phyloP scores from a whole-genome alignment of 1,140 invertebrate genomes.

The Globodera ellingtonae region DNA sequence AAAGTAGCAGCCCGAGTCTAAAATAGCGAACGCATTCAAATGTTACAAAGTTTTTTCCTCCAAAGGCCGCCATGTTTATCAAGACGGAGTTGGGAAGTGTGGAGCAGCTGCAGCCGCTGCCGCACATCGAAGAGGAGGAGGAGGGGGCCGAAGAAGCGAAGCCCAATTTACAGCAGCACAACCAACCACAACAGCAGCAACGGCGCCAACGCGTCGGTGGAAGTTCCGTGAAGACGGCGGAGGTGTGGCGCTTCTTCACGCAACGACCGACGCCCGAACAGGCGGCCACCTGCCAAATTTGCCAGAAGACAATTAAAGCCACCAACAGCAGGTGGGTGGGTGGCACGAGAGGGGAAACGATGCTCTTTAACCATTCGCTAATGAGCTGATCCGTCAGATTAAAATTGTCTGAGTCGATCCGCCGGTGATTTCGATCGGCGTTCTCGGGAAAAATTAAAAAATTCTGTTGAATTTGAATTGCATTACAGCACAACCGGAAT shows the following conservation, averaged over 20 bases:
- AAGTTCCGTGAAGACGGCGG: slow-evolving; percentile 44
- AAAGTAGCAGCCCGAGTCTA: too few relatives aligned
- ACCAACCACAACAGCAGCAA: slow-evolving; percentile 29
- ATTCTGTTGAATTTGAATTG: not conserved
- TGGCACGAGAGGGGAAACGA: not conserved
- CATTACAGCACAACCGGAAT: slow-evolving; percentile 48
- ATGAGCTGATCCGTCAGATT: not conserved
- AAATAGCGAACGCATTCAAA: not conserved
- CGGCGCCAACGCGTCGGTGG: slow-evolving; percentile 38
- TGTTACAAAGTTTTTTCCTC: not conserved
- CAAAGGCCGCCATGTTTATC: not conserved
- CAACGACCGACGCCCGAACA: slow-evolving; percentile 42
- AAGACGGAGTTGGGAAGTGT: not conserved
- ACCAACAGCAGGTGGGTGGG: slow-evolving; percentile 51
- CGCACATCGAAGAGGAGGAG: slow-evolving; percentile 2
- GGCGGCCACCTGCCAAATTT: slow-evolving; percentile 42
- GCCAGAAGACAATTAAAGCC: slow-evolving; percentile 46
- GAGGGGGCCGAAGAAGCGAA: not conserved
- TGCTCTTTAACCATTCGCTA: not conserved
- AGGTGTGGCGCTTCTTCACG: slow-evolving; percentile 45
- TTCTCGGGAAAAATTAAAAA: slow-evolving; percentile 1
- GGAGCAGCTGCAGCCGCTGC: not conserved
- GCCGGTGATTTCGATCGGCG: not conserved
- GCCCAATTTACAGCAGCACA: not conserved
- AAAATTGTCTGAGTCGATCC: not conserved